Conservation (phyloP, 1,140 invertebrate species). For the Trinorchestia longiramus region DNA sequence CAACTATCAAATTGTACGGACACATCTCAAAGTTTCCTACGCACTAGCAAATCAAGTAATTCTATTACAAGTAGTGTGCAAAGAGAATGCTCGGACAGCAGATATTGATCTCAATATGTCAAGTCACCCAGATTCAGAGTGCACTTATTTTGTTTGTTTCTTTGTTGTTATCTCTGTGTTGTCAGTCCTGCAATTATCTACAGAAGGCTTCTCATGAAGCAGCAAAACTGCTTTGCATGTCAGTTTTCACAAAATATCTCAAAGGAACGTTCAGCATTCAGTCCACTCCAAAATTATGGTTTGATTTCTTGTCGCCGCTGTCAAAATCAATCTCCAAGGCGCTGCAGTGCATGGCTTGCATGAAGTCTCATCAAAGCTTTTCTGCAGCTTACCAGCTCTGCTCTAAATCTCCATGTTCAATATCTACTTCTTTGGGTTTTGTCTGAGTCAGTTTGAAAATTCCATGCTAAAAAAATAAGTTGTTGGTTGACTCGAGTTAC, state of each 20-base stretch:
- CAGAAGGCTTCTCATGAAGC: too few species aligned
- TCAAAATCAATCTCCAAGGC: background rate
- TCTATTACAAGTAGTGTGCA: too few species aligned
- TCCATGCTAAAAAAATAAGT: background rate
- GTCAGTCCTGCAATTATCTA: too few species aligned
- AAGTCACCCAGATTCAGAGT: too few species aligned
- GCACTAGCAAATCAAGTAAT: too few species aligned
- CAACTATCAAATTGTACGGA: too few species aligned
- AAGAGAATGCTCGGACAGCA: too few species aligned
- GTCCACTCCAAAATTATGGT: background rate
- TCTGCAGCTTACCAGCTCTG: background rate
- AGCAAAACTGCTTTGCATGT: background rate
- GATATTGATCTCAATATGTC: too few species aligned
- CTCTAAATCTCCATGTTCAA: background rate
- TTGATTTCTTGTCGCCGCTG: background rate
- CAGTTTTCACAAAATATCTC: background rate
- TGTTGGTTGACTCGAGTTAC: background rate
- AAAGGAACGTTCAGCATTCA: background rate
- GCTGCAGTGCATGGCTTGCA: background rate
- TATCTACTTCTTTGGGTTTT: background rate
- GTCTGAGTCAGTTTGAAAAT: background rate
- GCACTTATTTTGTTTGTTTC: too few species aligned
- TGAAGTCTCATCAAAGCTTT: background rate
- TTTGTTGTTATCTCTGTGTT: too few species aligned
- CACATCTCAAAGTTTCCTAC: too few species aligned